Evolutionary conservation across 2,888 invertebrate species (phyloP).

Genomic region (Drosophila fulvimacula): DNA sequence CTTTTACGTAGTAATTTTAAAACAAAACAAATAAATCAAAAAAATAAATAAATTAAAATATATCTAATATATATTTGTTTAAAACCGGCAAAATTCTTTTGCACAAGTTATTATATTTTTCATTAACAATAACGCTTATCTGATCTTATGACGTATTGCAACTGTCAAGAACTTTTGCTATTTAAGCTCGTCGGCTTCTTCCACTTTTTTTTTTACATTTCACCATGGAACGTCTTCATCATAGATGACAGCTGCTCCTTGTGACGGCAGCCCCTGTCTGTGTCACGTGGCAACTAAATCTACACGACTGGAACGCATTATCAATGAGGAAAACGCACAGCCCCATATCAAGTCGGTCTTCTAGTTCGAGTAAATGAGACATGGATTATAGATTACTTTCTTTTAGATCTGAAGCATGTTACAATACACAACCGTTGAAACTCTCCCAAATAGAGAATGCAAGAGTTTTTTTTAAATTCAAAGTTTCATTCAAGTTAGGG

Average conservation of each 20-base stretch:
- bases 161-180: neutral
- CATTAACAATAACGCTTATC: no score
- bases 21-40: no score
- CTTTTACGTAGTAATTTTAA: no score
- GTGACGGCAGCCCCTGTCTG: neutral
- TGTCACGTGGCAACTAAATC: neutral
- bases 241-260: neutral
- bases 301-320: neutral
- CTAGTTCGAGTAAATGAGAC: neutral
- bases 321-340: neutral
- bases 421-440: no score
- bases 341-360: neutral
- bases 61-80: no score
- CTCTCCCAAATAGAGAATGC: no score
- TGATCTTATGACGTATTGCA: slow-evolving; percentile 1
- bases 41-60: no score
- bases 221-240: neutral
- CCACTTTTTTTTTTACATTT: neutral
- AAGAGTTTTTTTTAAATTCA: no score
- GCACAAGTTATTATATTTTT: no score
- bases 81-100: no score
- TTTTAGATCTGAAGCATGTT: no score
- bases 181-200: neutral
- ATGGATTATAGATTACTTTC: no score
- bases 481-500: neutral